Evolutionary conservation across 2,888 invertebrate genomes (phyloP).

Genomic region (Glaucopsyche alexis): DNA sequence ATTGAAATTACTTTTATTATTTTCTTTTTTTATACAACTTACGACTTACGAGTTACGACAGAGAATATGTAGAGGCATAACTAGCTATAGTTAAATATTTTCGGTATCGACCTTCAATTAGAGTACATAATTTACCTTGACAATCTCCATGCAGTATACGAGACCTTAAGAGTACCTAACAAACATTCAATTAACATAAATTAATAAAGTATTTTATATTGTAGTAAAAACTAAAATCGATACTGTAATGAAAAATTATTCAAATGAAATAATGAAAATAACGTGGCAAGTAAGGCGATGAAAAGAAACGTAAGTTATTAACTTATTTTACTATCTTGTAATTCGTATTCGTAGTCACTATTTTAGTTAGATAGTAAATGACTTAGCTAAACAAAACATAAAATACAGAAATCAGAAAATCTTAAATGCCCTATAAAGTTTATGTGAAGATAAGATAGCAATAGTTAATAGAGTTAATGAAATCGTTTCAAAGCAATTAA

Average conservation of each 20-base stretch:
- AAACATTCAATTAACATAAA: not conserved
- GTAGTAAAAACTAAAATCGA: too few species aligned
- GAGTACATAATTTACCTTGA: conserved; percentile 2
- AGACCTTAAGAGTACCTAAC: not conserved
- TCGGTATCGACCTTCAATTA: not conserved
- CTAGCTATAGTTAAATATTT: not conserved
- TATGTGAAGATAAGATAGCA: not conserved
- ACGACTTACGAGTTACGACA: too few species aligned
- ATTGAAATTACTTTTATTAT: too few species aligned
- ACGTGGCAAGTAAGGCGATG: too few species aligned
- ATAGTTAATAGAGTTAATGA: not conserved
- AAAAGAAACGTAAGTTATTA: too few species aligned
- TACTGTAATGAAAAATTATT: too few species aligned
- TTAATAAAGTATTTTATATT: too few species aligned
- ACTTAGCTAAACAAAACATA: not conserved
- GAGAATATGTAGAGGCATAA: not conserved
- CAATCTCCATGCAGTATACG: not conserved
- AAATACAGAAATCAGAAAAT: not conserved
- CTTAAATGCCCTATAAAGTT: conserved; percentile 5
- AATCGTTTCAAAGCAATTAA: conserved; percentile 17
- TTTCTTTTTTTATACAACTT: too few species aligned
- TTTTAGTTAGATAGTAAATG: not conserved
- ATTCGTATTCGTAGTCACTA: too few species aligned
- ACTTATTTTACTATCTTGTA: not conserved
- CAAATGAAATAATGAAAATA: too few species aligned